Evolutionary conservation across 2,797 vertebrate species (phyloP).

Genomic region (Taenioides sp.): DNA sequence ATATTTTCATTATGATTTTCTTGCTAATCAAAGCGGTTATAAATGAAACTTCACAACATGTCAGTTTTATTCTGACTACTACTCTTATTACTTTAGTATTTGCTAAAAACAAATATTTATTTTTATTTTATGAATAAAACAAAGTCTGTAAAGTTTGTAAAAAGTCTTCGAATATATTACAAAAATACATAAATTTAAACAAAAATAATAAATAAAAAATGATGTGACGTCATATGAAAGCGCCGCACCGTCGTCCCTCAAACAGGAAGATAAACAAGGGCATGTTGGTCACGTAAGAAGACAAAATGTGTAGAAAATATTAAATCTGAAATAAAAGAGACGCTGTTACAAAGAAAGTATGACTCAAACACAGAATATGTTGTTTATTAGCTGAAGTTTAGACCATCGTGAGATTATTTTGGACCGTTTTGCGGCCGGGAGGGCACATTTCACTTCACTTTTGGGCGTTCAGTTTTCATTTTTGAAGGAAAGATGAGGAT

Average conservation of each 20-base stretch:
- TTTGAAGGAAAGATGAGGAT: slow-evolving; percentile 37
- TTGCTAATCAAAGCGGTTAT: no score
- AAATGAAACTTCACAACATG: no score
- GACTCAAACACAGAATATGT: background rate
- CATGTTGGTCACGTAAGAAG: background rate
- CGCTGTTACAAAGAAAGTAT: background rate
- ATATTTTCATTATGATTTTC: no score
- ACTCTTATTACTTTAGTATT: no score
- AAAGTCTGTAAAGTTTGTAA: no score
- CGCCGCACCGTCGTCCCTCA: background rate
- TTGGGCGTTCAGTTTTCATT: background rate
- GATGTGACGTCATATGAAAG: background rate
- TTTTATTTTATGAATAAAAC: no score
- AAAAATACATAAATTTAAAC: no score
- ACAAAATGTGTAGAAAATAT: background rate
- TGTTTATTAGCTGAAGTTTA: background rate
- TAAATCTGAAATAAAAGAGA: background rate
- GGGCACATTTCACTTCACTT: background rate
- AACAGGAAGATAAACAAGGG: background rate
- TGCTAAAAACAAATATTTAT: no score
- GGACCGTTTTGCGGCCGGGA: background rate
- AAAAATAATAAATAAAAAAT: no score
- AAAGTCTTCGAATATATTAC: no score
- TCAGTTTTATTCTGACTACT: no score
- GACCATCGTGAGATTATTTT: background rate